Evolutionary conservation across 2,113 vertebrate species (phyloP).

Genomic region (Pithys albifrons): DNA sequence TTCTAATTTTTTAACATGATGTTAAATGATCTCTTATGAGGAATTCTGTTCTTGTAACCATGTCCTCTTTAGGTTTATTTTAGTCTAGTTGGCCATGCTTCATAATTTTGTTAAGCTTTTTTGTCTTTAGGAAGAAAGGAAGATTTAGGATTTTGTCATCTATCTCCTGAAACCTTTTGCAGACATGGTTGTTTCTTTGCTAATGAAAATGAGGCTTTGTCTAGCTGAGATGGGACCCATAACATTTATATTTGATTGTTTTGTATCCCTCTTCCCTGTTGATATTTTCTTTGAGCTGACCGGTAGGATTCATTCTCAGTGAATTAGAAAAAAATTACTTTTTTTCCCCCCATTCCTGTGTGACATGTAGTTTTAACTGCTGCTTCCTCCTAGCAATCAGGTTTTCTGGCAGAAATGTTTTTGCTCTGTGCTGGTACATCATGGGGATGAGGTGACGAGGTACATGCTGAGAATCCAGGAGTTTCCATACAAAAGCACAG

Average conservation of each 20-base stretch:
- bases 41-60: not conserved
- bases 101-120: not conserved
- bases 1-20: not conserved
- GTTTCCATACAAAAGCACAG: not conserved
- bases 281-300: not conserved
- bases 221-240: not conserved
- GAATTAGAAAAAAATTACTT: not conserved
- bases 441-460: not conserved
- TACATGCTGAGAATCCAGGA: not conserved
- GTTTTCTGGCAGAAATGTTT: not conserved
- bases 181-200: not conserved
- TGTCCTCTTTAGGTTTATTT: not conserved
- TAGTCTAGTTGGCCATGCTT: not conserved
- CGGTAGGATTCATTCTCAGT: not conserved
- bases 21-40: not conserved
- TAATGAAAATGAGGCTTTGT: not conserved
- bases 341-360: not conserved
- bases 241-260: not conserved
- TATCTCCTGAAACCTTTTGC: not conserved
- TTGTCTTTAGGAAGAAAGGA: not conserved
- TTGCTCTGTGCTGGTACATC: not conserved
- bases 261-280: not conserved
- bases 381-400: not conserved
- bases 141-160: not conserved
- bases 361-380: not conserved